Base-by-base conservation (phyloP, 2,113 vertebrate species). In the Grammomys surdaster region DNA sequence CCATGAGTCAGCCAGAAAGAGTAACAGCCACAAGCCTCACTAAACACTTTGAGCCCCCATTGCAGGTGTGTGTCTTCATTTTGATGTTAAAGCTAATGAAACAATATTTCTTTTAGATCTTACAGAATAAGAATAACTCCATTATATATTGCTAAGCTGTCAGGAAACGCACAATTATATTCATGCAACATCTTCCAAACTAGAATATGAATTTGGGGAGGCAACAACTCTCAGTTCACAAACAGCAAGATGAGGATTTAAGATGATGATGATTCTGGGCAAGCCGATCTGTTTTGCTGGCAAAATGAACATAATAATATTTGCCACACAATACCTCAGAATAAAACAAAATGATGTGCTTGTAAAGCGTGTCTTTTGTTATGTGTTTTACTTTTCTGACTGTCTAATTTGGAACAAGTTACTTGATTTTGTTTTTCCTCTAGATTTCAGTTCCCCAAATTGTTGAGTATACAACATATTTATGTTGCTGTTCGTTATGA, bases 71-170 rank as follows among this genome's bases (percentile, higher is more conserved):
- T 89, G 43, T 95, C 69, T 88, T 60, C 24, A 20, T n/a, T 82
- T 90, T 87, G 28, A 43, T 65, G 76, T 82, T 90, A 95, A 60
- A 90, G 10, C 33, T 65, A 58, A 85, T 43, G 60, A 84, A 95
- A 76, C 92, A 77, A 81, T 33, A 56, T 63, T 24, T 88, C 11
- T 51, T 90, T 70, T 60, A 93, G 73, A 31, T 72, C 43, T 24
- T 81, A 26, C 48, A 56, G 65, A 90, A 86, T 5, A 73, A 65
- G 78, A 80, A 67, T 77, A 69, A 72, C 54, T 88, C 11, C 60
- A 26, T 70, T 60, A 40, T 31, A 24, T 69, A 63, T 88, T 77
- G 40, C 36, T 28, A 82, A 88, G 58, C 33, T 88, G 28, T 70
- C 67, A 22, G 3, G 67, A 88, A 70, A 82, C 2, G 14, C n/a